Base-by-base conservation (phyloP, 2,113 vertebrate species). In the Lucifuga dentata region DNA sequence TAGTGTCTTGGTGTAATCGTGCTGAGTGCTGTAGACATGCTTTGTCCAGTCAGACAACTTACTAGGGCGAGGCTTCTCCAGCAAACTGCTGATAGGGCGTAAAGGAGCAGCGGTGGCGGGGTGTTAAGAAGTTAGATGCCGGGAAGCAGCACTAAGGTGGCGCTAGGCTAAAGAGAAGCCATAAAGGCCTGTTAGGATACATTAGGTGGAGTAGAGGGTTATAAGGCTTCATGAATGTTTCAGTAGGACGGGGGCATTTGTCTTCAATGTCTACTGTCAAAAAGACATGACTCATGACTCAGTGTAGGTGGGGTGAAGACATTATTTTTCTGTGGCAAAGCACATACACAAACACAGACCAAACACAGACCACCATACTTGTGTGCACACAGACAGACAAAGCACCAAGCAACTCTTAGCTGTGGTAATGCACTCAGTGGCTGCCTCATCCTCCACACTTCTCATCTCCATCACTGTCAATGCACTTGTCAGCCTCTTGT, bases 191-290 rank as follows among this genome's bases (percentile, higher is more conserved):
- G 86, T 89, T 93, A 92, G 84, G 90, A 82, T 91, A 90, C 90
- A 92, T 91, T 92, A 90, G 61, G 63, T 83, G 78, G 72, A 86
- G 77, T 79, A 89, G 90, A 92, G 75, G 90, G 79, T 84, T 88
- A 78, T 83, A 89, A 90, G 71, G 77, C 69, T 84, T 84, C 89
- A 81, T 90, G 79, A 92, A 92, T 92, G 92, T 93, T 94, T 93
- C 75, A 92, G 80, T 36, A 79, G 51, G 81, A 83, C 62, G 69
- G 62, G 78, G 83, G 72, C 58, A 35, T 46, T 80, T 24, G 80
- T 84, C 81, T 89, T 84, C 58, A 64, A 79, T 76, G 69, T 81
- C 73, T 55, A 61, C 87, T 78, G 80, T 58, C 80, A 86, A 84
- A 91, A 87, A 83, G 70, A 72, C 76, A 85, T 90, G n/a, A n/a